Percentiles rank a stretch among this genome's conserved stretches.
Conservation (phyloP, 2,888 invertebrate species). For the Pycnomerus fuliginosus region DNA sequence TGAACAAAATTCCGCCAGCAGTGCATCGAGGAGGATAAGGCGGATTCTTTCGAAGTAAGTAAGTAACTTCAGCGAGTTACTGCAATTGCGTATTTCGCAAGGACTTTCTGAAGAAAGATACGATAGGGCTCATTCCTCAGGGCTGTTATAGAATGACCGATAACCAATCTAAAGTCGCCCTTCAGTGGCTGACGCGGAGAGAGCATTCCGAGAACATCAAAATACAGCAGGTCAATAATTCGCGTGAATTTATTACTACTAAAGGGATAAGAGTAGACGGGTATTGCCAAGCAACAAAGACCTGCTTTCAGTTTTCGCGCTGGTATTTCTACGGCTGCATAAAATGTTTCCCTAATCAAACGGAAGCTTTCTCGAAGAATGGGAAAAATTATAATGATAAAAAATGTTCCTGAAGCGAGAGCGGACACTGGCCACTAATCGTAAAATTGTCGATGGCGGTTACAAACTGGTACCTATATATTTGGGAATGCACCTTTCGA, state of each 20-base stretch:
- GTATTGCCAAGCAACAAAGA: conserved; percentile 17
- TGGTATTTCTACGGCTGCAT: conserved; percentile 25
- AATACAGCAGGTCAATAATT: conserved; percentile 27
- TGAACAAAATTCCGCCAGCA: no score
- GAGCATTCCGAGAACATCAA: conserved; percentile 15
- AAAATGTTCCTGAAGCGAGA: conserved; percentile 10
- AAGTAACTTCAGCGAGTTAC: no score
- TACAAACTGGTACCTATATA: conserved; percentile 17
- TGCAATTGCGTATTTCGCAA: no score
- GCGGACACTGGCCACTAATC: conserved; percentile 5
- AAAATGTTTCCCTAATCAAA: conserved; percentile 14
- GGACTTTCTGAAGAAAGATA: conserved; percentile 30
- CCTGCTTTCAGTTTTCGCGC: conserved; percentile 27
- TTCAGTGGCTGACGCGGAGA: conserved; percentile 14
- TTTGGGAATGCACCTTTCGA: conserved; percentile 16
- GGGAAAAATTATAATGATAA: background rate
- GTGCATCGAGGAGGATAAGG: no score
- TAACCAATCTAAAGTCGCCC: conserved; percentile 19
- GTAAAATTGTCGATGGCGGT: conserved; percentile 3
- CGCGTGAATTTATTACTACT: conserved; percentile 19
- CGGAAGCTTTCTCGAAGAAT: conserved; percentile 1
- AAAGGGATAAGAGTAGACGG: conserved; percentile 23
- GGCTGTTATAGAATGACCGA: no score
- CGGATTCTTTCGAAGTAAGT: conserved; percentile 7
- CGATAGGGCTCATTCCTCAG: conserved; percentile 34